Evolutionary conservation across 2,797 vertebrate genomes (phyloP), one percentile per base, ranked within the genome.

Genomic region (Helarctos malayanus): DNA sequence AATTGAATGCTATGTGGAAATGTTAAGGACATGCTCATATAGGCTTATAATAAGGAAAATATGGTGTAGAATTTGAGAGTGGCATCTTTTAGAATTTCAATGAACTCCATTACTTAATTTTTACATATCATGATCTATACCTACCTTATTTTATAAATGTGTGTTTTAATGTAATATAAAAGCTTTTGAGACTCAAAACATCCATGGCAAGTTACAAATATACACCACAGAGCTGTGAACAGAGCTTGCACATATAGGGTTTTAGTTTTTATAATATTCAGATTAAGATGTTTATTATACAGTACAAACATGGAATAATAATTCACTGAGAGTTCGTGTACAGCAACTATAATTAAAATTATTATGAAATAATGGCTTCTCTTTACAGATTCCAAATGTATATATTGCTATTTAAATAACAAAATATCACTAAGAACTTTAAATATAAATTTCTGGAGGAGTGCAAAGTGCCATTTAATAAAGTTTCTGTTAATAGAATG

Each of bases 341-440:
- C 4, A 76, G 12, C 3, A 90, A 83, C 32, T 68, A 49, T 94
- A 93, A 85, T 93, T 95, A 59, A 97, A 96, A 86, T 65, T 71
- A 79, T 89, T 81, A 69, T 96, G 69, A 93, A 96, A 93, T 91
- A 94, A 92, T 83, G 71, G 38, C 21, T 97, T 97, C 32, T 88
- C 3, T 96, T 96, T 95, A 92, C n/a, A 88, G 27, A 91, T 83
- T 79, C 52, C 25, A 94, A 87, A 92, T 85, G 23, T 10, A 57
- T 75, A 47, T 59, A 52, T 79, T 93, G 47, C 29, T 47, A 82
- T 95, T 95, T 95, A 54, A 81, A 27, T 95, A 69, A 95, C 41
- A 91, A 94, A 85, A 49, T 94, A 82, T 95, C 68, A 87, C 32
- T 49, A 92, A 85, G 78, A 91, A 79, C 68, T 93, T 90, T 81